Conservation (phyloP, 1,140 invertebrate genomes). For the Linepithema humile region DNA sequence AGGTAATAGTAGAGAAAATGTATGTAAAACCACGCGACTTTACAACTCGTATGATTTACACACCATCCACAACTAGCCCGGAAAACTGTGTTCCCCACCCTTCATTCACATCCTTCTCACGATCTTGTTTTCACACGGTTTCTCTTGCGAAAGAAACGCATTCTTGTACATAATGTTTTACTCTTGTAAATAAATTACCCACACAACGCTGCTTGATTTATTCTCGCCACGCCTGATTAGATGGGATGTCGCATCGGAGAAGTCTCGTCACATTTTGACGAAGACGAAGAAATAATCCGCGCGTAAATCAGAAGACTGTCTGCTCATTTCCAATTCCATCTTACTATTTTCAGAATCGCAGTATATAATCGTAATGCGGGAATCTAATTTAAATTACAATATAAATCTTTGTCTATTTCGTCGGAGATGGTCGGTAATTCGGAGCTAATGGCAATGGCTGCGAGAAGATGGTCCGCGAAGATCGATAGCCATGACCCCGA, state of each 20-base stretch:
- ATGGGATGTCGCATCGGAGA: not conserved
- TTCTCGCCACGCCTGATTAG: not conserved
- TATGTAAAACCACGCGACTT: constrained; percentile 44
- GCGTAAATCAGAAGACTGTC: not conserved
- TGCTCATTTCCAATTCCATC: not conserved
- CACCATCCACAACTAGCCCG: constrained; percentile 41
- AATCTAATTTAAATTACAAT: constrained; percentile 13
- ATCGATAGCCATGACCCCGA: constrained; percentile 68
- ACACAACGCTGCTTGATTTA: constrained; percentile 47
- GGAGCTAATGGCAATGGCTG: constrained; percentile 55
- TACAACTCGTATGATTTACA: constrained; percentile 61
- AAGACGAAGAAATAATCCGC: not conserved
- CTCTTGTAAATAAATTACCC: constrained; percentile 79
- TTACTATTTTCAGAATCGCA: not conserved
- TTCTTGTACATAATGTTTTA: constrained; percentile 79
- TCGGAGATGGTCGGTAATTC: constrained; percentile 48
- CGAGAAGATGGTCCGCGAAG: constrained; percentile 49
- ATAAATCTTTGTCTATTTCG: constrained; percentile 6
- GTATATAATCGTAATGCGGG: not conserved
- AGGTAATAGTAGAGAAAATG: constrained; percentile 57
- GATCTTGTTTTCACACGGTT: constrained; percentile 67
- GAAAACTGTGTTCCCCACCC: constrained; percentile 64
- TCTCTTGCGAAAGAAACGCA: constrained; percentile 61
- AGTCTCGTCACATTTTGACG: not conserved
- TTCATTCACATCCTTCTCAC: constrained; percentile 52